Conservation (phyloP, 1,140 invertebrate species). For the Aphidius ervi region DNA sequence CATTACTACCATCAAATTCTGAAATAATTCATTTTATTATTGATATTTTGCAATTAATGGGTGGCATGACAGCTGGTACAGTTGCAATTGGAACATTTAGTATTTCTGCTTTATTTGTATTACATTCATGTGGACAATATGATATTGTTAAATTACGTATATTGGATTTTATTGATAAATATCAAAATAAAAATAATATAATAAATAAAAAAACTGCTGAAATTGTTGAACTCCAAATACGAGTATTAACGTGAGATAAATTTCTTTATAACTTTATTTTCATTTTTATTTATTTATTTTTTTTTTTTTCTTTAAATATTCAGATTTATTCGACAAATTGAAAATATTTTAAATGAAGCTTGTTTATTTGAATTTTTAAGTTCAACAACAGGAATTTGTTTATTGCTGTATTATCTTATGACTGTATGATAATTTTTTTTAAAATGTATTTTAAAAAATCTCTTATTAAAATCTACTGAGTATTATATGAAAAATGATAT, state of each 20-base stretch:
- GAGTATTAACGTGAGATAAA: constrained; percentile 22
- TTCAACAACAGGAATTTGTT: constrained; percentile 31
- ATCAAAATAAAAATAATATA: neutral
- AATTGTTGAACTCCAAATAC: constrained; percentile 25
- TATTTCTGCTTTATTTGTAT: constrained; percentile 30
- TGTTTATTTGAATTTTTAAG: constrained; percentile 31
- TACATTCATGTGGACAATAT: constrained; percentile 33
- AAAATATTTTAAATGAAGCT: constrained; percentile 27
- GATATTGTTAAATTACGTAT: constrained; percentile 25
- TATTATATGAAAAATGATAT: too few species aligned
- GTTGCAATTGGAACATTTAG: constrained; percentile 28
- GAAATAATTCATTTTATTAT: constrained; percentile 32
- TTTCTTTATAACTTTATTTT: too few species aligned
- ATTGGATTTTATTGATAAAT: constrained; percentile 13
- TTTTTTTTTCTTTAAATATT: too few species aligned
- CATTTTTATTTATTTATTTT: too few species aligned
- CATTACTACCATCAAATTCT: constrained; percentile 24
- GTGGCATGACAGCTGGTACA: constrained; percentile 23
- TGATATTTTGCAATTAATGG: constrained; percentile 25
- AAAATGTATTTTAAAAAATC: too few species aligned
- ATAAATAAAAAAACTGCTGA: constrained; percentile 1
- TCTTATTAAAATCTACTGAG: too few species aligned
- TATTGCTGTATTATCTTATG: constrained; percentile 26
- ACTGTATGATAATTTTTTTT: constrained; percentile 18
- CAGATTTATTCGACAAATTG: constrained; percentile 30